Conservation (phyloP, 2,888 invertebrate genomes). For the Calameuta idolon region DNA sequence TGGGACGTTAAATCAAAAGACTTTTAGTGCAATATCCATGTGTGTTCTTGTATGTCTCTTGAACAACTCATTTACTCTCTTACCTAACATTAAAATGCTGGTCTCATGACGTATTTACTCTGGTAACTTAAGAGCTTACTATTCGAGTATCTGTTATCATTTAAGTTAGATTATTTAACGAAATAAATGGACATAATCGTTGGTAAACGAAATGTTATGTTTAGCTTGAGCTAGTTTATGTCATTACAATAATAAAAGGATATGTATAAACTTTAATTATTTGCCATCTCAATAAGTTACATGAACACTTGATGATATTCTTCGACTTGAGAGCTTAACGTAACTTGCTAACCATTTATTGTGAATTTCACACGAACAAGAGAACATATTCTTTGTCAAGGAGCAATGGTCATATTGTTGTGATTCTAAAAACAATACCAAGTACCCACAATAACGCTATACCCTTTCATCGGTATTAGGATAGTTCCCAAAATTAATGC, state of each 20-base stretch:
- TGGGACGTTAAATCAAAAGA: not conserved
- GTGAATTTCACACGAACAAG: not conserved
- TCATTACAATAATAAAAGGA: not conserved
- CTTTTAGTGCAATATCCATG: not conserved
- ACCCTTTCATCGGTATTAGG: not conserved
- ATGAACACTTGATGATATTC: not conserved
- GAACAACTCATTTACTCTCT: not conserved
- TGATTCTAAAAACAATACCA: not conserved
- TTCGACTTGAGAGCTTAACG: not conserved
- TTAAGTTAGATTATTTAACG: not conserved
- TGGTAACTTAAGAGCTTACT: not conserved
- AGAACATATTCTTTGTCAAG: not conserved
- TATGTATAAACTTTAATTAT: not conserved
- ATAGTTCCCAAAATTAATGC: not conserved
- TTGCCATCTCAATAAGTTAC: not conserved
- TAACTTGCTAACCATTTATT: not conserved
- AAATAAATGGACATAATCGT: not conserved
- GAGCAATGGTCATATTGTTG: not conserved
- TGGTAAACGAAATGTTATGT: not conserved
- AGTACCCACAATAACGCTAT: not conserved
- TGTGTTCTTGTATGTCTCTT: not conserved
- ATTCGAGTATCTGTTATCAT: not conserved
- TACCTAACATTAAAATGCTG: not conserved
- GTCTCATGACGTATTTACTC: not conserved
- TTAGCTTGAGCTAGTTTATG: not conserved